Base-by-base conservation (phyloP, 2,888 invertebrate species). In the Andrena hattorfiana region DNA sequence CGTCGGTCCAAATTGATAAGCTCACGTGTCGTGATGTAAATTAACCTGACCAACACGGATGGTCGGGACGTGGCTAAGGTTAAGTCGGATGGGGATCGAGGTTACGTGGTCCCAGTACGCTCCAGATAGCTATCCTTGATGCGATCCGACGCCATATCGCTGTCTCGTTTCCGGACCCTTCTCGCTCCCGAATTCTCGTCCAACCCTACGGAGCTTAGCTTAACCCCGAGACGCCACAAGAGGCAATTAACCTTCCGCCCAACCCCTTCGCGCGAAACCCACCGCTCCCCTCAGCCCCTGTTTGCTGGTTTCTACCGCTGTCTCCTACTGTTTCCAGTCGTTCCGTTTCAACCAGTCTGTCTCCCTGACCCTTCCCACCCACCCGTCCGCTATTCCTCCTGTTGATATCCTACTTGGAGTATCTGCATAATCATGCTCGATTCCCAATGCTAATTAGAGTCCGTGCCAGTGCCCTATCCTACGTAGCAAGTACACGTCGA, bases 401-500 rank as follows among this genome's bases (percentile, higher is more conserved):
- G 82, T 89, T 90, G 91, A 91, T 92, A 91, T 88, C 90, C 91
- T 77, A 83, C 89, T 86, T 75, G 81, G 85, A 89, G 89, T 93
- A 91, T 93, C 91, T 92, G 92, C 92, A 93, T 93, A 93, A 93
- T 93, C 91, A 91, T 91, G 91, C 91, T 88, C 89, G 92, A 92
- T 93, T 93, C 92, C 93, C 92, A 91, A 92, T 93, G 93, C 93
- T 93, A 93, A 93, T 93, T 93, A 93, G 92, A 92, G 90, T 90
- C 89, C 89, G 85, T 68, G 66, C 70, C 60, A 79, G 77, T 83
- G 72, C 76, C 56, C 71, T 62, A 76, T 87, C 90, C 90, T 88
- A 89, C 89, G 88, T 87, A 86, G 90, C 91, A 88, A 91, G 90
- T 91, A 91, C 90, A 87, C 90, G 90, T 92, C 91, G 87, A 90